These are phyloP conservation scores for Tortrix viridana DNA, from an alignment of 2,888 invertebrate species.

Conservation along the genomic window DNA sequence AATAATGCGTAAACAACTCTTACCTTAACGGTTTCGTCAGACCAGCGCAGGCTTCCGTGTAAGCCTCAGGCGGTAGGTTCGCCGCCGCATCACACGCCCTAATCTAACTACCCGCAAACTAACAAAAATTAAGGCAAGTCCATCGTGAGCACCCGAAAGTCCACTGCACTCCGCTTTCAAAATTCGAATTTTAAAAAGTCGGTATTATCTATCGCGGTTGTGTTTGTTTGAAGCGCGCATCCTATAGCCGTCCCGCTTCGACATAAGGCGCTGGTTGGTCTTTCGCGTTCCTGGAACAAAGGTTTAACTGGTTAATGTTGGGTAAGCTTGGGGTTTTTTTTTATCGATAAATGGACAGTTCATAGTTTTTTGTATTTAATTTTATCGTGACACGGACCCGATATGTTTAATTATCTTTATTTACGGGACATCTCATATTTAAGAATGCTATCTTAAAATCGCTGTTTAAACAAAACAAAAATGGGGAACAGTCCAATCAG, in stretches of 20 bases:
- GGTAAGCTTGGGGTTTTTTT: too few species aligned
- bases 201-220: slow-evolving; percentile 73
- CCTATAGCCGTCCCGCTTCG: slow-evolving; percentile 76
- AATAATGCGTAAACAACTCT: slow-evolving; percentile 41
- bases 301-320: slow-evolving; percentile 49
- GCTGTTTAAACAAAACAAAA: too few species aligned
- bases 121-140: slow-evolving; percentile 60
- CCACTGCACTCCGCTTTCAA: slow-evolving; percentile 55
- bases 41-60: slow-evolving; percentile 61
- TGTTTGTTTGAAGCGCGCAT: slow-evolving; percentile 71
- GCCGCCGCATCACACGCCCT: slow-evolving; percentile 72
- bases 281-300: slow-evolving; percentile 72
- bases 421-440: too few species aligned
- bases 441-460: too few species aligned
- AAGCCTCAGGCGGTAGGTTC: slow-evolving; percentile 57
- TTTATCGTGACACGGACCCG: too few species aligned
- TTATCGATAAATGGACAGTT: too few species aligned
- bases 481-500: too few species aligned
- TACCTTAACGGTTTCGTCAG: slow-evolving; percentile 80
- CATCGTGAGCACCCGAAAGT: slow-evolving; percentile 57
- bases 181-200: slow-evolving; percentile 55
- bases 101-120: slow-evolving; percentile 28
- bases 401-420: too few species aligned
- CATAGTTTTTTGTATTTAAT: too few species aligned
- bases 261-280: slow-evolving; percentile 72